Evolutionary conservation across 2,888 invertebrate species (phyloP), one percentile per base, ranked within the genome.

Genomic region (Lasioglossum morio): DNA sequence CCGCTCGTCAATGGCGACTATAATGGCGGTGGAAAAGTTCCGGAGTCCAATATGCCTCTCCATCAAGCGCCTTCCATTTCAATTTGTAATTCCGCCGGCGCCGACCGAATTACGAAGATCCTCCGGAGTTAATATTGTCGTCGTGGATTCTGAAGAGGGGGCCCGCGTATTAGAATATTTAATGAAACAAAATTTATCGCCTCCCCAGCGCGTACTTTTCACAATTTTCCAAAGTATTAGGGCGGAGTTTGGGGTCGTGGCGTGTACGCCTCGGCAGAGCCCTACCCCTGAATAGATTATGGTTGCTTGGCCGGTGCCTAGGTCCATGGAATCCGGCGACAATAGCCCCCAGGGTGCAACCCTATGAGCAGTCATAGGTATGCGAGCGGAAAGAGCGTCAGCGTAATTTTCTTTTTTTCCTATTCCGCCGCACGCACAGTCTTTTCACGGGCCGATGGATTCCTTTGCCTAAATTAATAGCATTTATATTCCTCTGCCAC

Each of bases 391-490:
- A 77, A 69, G 77, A 77, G 75, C 76, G 82, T 73, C 82, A 53
- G 78, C 86, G 90, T 92, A 90, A 92, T 93, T 91, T 90, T 88
- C 85, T 70, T 88, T 88, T 88, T 88, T 86, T 72, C 72, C 79
- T 75, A 83, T 88, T 81, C 83, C 66, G 60, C 53, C 43, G 78
- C 82, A 79, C 77, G 84, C 34, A 82, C 82, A 76, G 78, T 88
- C 90, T 94, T 94, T 95, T 94, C 92, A 95, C 94, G 94, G 94
- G 88, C 90, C 92, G 92, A 91, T 93, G 93, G 88, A 93, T 94
- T 93, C 92, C 91, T 94, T 94, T 93, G 91, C 90, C 84, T 85
- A 92, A 94, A 94, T 94, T 95, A 94, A 95, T 94, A 92, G 93
- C 92, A 87, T 93, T 93, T 92, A 91, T 94, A 92, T 92, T 92